Evolutionary conservation across 2,113 vertebrate species (phyloP).

Genomic region (Herpetotheres cachinnans): DNA sequence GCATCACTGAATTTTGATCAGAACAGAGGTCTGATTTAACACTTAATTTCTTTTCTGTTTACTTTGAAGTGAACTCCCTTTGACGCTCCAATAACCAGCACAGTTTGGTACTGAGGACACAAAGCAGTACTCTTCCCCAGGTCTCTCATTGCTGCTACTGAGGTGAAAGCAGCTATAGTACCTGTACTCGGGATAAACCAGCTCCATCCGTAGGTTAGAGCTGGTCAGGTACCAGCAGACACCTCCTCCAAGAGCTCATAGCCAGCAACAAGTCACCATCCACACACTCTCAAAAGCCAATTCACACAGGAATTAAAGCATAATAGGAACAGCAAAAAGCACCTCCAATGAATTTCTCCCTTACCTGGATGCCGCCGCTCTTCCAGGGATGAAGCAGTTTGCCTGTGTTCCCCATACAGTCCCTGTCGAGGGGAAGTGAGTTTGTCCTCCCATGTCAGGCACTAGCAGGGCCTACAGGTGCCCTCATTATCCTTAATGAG

Average conservation of each 20-base stretch:
- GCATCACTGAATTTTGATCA: background rate
- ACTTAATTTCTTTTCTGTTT: background rate
- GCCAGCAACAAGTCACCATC: background rate
- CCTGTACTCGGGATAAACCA: background rate
- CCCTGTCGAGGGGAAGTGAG: accelerated
- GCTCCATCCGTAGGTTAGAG: background rate
- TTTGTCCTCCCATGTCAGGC: accelerated
- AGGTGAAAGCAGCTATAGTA: background rate
- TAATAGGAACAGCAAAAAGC: background rate
- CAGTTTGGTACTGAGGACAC: background rate
- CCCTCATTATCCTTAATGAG: background rate
- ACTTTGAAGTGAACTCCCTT: background rate
- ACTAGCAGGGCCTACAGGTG: no score
- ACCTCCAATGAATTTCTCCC: background rate
- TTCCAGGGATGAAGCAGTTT: background rate
- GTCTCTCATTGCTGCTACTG: background rate
- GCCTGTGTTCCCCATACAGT: accelerated
- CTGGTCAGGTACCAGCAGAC: background rate
- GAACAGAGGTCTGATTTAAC: background rate
- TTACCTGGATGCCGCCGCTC: background rate
- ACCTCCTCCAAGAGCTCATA: background rate
- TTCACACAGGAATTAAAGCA: background rate
- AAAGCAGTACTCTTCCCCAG: background rate
- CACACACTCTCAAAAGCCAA: background rate
- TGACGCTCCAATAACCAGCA: background rate